Evolutionary conservation across 2,888 invertebrate genomes (phyloP).

Genomic region (Epinotia brunnichana): DNA sequence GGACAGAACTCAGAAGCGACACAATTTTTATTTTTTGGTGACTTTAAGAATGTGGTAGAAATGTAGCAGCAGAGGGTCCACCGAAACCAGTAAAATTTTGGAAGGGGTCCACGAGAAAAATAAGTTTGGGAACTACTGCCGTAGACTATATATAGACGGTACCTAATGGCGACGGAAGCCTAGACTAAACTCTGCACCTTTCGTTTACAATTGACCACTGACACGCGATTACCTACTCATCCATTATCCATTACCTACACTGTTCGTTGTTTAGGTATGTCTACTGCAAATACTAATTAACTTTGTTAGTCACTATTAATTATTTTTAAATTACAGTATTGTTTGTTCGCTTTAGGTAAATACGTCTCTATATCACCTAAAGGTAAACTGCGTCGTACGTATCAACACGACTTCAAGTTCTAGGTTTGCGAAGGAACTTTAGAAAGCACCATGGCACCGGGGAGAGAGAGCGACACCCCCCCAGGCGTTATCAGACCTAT

Average conservation of each 20-base stretch:
- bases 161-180: not conserved
- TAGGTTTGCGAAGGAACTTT: not conserved
- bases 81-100: no score
- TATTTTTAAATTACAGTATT: not conserved
- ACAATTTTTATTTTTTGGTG: no score
- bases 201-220: conserved; percentile 11
- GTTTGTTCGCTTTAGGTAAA: not conserved
- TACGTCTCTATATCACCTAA: not conserved
- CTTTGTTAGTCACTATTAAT: not conserved
- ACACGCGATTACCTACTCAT: conserved; percentile 24
- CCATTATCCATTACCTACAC: not conserved
- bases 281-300: conserved; percentile 1
- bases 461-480: not conserved
- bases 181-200: not conserved
- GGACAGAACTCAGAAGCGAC: no score
- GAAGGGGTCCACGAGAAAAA: no score
- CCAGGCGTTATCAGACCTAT: not conserved
- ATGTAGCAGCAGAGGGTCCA: no score
- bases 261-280: not conserved
- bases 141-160: not conserved
- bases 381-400: no score
- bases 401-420: no score
- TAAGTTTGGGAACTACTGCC: no score
- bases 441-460: not conserved
- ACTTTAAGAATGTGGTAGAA: no score